Percentiles rank a stretch among this genome's conserved stretches.
phyloP scores from a whole-genome alignment of 2,888 invertebrate species.

The Dinocampus coccinellae region DNA sequence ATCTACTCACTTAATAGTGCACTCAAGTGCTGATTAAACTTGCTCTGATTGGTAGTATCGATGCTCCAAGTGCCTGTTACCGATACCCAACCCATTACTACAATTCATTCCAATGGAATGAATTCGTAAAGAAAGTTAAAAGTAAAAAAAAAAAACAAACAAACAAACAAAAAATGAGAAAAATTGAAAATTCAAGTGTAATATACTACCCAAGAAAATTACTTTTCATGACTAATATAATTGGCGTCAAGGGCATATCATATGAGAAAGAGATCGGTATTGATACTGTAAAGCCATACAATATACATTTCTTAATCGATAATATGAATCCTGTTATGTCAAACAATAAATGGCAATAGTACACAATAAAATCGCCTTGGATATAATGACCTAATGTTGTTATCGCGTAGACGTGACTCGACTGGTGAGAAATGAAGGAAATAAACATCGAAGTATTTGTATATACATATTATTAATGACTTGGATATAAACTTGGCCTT shows the following conservation, averaged over 20 bases:
- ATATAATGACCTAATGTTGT: constrained; percentile 3
- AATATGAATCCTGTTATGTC: constrained; percentile 40
- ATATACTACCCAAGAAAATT: neutral
- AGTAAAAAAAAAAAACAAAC: neutral
- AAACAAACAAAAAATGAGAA: too few species aligned
- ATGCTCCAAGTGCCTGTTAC: constrained; percentile 20
- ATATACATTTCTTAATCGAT: neutral
- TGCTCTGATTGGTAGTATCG: constrained; percentile 37
- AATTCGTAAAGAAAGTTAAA: neutral
- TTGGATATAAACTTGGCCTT: neutral
- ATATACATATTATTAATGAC: neutral
- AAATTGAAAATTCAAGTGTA: too few species aligned
- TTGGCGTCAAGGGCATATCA: neutral
- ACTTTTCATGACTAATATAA: constrained; percentile 8
- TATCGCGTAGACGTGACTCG: constrained; percentile 5
- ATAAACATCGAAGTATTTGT: neutral
- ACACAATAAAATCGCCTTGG: neutral
- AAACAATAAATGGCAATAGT: constrained; percentile 40
- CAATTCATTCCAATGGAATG: neutral
- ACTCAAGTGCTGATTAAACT: constrained; percentile 58
- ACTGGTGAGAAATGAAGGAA: constrained; percentile 1
- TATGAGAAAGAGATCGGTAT: neutral
- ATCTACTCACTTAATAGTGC: constrained; percentile 57
- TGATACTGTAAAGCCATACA: constrained; percentile 6
- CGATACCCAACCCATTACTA: constrained; percentile 42